These are phyloP conservation scores for Glomeris maerens DNA, from an alignment of 1,140 invertebrate genomes.

Conservation along the genomic window DNA sequence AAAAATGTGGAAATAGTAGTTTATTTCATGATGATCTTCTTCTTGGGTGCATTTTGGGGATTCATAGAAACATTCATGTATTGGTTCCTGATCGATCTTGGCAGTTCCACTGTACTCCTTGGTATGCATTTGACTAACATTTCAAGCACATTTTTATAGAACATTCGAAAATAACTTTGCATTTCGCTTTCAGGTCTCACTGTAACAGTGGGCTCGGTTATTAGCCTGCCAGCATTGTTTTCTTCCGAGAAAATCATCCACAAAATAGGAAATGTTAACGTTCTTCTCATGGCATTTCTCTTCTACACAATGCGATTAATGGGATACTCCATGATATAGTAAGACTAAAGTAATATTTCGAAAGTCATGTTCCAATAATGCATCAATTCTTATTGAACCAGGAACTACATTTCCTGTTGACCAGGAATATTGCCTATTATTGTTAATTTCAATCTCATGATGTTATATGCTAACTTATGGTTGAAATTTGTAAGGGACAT, in stretches of 20 bases:
- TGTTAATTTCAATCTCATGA: too few relatives aligned
- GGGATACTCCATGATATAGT: constrained; percentile 66
- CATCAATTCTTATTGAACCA: too few relatives aligned
- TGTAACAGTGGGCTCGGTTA: constrained; percentile 59
- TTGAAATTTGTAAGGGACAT: too few relatives aligned
- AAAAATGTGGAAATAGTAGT: constrained; percentile 57
- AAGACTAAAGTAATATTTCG: background rate
- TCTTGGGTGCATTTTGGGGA: constrained; percentile 63
- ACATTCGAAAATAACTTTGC: background rate
- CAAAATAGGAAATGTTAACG: constrained; percentile 60
- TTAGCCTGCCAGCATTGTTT: constrained; percentile 64
- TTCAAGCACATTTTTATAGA: background rate
- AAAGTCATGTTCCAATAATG: too few relatives aligned
- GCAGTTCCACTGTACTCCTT: constrained; percentile 59
- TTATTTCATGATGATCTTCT: constrained; percentile 51
- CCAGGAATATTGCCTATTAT: too few relatives aligned
- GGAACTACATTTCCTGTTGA: too few relatives aligned
- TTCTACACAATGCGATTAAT: constrained; percentile 61
- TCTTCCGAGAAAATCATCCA: constrained; percentile 63
- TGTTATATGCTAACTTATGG: too few relatives aligned
- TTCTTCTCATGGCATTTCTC: constrained; percentile 64
- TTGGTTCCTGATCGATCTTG: constrained; percentile 50
- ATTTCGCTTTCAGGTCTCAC: constrained; percentile 45
- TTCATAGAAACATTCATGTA: constrained; percentile 74
- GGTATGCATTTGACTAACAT: too few relatives aligned